Base-by-base conservation (phyloP, 2,888 invertebrate genomes). In the Acanthacorydalis orientalis region DNA sequence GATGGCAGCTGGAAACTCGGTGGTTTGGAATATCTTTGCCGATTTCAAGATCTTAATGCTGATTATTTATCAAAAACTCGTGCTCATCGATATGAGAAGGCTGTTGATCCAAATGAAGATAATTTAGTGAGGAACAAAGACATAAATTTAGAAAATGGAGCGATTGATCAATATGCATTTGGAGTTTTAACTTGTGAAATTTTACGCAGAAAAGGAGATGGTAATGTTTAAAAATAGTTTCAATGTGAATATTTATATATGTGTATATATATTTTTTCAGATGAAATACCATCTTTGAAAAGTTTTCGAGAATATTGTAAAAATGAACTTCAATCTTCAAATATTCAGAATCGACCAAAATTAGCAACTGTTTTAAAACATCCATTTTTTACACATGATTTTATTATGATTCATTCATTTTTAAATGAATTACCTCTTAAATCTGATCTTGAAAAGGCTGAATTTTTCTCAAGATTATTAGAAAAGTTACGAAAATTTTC, bases 1-100 rank as follows among this genome's bases (percentile, higher is more conserved):
- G 86, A 89, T 66, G 89, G 90, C 1, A 78, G 77, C 49, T 92
- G 92, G 92, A 86, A 87, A 60, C 69, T 92, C 32, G 88, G 86
- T 10, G 88, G 88, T 4, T 70, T 91, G 58, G 90, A 92, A 62
- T 85, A 81, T 61, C 70, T 86, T 10, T 83, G 80, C 64, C 72
- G 75, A 54, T 77, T 77, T 55, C 69, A 68, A 49, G 83, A 86
- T 52, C 63, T 85, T 12, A 80, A 74, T 43, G 61, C 71, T 46
- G 71, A 74, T 38, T 77, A 82, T 58, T 67, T 86, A 41, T 77
- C 75, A 57, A 78, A 81, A 64, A 75, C 80, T 11, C 75, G 75
- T 58, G 70, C 71, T 49, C 59, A 59, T 53, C 77, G 86, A 51
- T 83, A 83, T 62, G 77, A 79, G 56, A 76, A 78, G 59, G 81